phyloP scores from a whole-genome alignment of 2,797 vertebrate species.

The Phrynocephalus guinanensis region DNA sequence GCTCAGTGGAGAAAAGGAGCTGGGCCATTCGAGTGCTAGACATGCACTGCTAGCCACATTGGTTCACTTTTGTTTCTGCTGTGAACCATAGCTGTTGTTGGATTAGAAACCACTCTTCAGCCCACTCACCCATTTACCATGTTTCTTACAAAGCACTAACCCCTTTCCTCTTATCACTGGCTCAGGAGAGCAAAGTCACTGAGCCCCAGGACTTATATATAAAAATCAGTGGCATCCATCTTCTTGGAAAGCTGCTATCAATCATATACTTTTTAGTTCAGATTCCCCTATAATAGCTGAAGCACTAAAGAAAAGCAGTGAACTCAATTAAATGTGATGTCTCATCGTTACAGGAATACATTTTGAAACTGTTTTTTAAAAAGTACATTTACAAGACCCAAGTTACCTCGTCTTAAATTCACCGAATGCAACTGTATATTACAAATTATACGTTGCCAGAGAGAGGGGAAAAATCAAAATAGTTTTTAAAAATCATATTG shows the following conservation, averaged over 20 bases:
- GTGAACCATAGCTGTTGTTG: background rate
- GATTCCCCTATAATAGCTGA: background rate
- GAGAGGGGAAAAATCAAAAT: background rate
- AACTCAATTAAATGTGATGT: background rate
- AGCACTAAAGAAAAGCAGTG: background rate
- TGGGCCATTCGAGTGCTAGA: background rate
- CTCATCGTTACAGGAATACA: conserved; percentile 21
- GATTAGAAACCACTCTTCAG: background rate
- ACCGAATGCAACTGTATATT: background rate
- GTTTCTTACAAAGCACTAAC: background rate
- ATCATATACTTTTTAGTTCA: background rate
- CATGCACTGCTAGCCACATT: background rate
- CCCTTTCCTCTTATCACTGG: background rate
- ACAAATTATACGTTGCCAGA: background rate
- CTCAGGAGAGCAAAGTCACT: background rate
- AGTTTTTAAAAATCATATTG: background rate
- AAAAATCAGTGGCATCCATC: background rate
- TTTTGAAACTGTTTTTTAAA: conserved; percentile 16
- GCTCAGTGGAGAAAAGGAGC: background rate
- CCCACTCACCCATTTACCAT: background rate
- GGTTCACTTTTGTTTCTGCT: background rate
- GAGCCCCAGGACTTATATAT: background rate
- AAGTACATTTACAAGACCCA: background rate
- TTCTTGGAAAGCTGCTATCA: conserved; percentile 1
- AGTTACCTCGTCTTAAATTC: background rate